Evolutionary conservation across 2,797 vertebrate species (phyloP).

Genomic region (Heliangelus exortis): DNA sequence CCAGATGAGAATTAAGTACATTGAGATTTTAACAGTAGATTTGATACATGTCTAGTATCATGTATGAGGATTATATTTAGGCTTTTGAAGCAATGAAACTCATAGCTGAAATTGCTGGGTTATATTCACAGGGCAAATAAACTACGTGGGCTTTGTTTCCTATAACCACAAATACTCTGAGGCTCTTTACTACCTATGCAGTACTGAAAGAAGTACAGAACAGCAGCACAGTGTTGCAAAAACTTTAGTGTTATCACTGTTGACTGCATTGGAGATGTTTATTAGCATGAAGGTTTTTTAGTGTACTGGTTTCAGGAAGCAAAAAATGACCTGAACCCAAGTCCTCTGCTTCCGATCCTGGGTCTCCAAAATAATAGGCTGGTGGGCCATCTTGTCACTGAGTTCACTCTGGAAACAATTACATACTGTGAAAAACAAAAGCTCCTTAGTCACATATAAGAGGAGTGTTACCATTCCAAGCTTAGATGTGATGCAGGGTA

Average conservation of each 20-base stretch:
- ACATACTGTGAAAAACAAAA: not conserved
- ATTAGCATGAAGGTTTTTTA: not conserved
- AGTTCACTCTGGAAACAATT: not conserved
- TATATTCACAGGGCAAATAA: not conserved
- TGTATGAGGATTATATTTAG: not conserved
- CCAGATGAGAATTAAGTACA: not conserved
- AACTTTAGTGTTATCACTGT: not conserved
- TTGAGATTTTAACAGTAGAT: not conserved
- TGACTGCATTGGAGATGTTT: not conserved
- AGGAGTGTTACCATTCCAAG: not conserved
- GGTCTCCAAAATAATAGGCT: fast-evolving
- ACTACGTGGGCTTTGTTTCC: not conserved
- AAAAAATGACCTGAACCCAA: not conserved
- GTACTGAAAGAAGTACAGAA: not conserved
- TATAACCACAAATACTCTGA: not conserved
- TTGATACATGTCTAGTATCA: not conserved
- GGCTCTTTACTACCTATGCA: not conserved
- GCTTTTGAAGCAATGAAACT: not conserved
- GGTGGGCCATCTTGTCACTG: not conserved
- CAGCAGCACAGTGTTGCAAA: not conserved
- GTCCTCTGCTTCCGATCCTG: not conserved
- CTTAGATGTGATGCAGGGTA: not conserved
- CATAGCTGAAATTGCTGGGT: not conserved
- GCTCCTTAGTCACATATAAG: not conserved
- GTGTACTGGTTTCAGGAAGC: not conserved